A percentile compares a stretch with the other conserved stretches of the same genome.
Evolutionary conservation across 2,888 invertebrate species (phyloP).

Genomic region (Drosophila ustulata): DNA sequence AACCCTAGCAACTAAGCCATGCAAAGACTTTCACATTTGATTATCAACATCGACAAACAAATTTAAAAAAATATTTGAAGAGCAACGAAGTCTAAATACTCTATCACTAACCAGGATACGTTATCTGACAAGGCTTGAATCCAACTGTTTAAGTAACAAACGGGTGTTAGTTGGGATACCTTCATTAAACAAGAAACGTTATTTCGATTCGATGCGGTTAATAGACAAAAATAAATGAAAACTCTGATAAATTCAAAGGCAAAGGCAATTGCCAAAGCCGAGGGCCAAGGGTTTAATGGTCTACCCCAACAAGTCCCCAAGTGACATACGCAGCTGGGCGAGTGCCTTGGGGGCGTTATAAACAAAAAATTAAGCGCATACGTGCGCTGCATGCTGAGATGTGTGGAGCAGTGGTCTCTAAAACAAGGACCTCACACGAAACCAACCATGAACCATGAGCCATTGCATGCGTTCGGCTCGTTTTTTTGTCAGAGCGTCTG

Average conservation of each 20-base stretch:
- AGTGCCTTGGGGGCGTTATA: conserved; percentile 56
- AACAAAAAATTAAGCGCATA: conserved; percentile 79
- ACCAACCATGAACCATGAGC: neutral
- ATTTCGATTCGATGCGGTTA: conserved; percentile 6
- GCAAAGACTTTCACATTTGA: conserved; percentile 70
- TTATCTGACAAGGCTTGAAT: neutral
- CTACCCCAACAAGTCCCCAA: conserved; percentile 48
- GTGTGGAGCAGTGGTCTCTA: conserved; percentile 1
- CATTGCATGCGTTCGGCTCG: conserved; percentile 28
- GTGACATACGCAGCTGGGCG: conserved; percentile 58
- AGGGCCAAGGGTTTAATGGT: conserved; percentile 4
- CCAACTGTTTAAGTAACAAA: neutral
- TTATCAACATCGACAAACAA: conserved; percentile 41
- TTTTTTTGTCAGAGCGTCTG: conserved; percentile 38
- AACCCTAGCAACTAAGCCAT: conserved; percentile 55
- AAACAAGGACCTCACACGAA: conserved; percentile 46
- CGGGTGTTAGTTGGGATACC: neutral
- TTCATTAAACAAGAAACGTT: neutral
- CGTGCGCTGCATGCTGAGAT: conserved; percentile 66
- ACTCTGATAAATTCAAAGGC: neutral
- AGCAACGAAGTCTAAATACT: conserved; percentile 33
- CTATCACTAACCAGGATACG: conserved; percentile 8
- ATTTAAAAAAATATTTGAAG: neutral
- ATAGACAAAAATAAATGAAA: conserved; percentile 23
- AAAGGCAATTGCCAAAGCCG: no score